phyloP scores from a whole-genome alignment of 2,113 vertebrate genomes.

The Corynorhinus townsendii region DNA sequence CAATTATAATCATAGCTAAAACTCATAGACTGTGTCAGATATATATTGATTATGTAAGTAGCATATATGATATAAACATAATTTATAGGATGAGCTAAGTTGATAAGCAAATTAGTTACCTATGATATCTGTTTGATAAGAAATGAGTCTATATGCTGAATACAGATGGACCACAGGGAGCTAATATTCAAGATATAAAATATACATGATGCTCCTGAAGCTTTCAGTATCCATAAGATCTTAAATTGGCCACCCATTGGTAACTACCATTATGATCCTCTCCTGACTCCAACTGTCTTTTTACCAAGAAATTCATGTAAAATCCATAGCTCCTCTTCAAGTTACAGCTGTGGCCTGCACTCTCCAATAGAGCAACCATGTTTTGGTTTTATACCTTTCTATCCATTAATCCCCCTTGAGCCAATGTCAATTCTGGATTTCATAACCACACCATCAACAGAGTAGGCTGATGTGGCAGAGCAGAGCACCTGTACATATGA shows the following conservation, averaged over 20 bases:
- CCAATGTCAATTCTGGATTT: neutral
- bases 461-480: neutral
- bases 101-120: neutral
- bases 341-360: neutral
- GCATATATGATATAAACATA: neutral
- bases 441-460: neutral
- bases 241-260: neutral
- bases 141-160: neutral
- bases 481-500: neutral
- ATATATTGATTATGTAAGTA: neutral
- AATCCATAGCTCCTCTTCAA: neutral
- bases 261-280: neutral
- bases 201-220: accelerated
- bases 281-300: neutral
- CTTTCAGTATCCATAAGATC: neutral
- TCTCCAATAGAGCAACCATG: too few relatives aligned
- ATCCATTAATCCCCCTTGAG: too few relatives aligned
- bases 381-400: neutral
- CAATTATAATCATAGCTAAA: neutral
- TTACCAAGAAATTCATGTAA: neutral
- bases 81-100: neutral
- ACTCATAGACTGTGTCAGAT: neutral
- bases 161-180: neutral
- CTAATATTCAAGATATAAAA: neutral
- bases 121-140: neutral